Percentiles rank a stretch among this genome's conserved stretches.
Conservation (phyloP, 2,113 vertebrate species). For the Scopus umbretta region DNA sequence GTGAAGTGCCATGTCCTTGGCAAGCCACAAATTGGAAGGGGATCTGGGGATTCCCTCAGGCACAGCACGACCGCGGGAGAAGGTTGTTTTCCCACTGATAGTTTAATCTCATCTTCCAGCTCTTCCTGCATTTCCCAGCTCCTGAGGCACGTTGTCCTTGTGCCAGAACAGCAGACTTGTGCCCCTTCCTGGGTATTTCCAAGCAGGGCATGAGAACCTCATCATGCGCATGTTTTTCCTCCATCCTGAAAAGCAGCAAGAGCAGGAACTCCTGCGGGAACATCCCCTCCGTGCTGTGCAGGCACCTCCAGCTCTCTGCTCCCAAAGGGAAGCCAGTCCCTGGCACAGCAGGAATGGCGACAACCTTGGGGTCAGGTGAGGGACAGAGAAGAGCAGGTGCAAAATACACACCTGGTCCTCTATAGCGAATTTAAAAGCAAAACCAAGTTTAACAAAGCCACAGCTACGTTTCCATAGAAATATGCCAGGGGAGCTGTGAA, state of each 20-base stretch:
- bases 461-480: not conserved
- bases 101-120: not conserved
- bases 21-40: not conserved
- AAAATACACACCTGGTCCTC: not conserved
- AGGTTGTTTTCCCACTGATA: not conserved
- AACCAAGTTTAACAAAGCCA: not conserved
- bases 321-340: not conserved
- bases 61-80: not conserved
- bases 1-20: not conserved
- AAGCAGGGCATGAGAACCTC: not conserved
- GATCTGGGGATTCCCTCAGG: not conserved
- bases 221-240: not conserved
- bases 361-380: not conserved
- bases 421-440: not conserved
- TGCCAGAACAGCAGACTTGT: not conserved
- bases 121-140: not conserved
- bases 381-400: not conserved
- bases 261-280: not conserved
- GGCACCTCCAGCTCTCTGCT: not conserved
- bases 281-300: not conserved
- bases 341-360: not conserved
- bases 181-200: not conserved
- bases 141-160: not conserved
- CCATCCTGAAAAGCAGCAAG: not conserved
- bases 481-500: not conserved